phyloP scores from a whole-genome alignment of 2,797 vertebrate genomes.

The Lutjanus campechanus region DNA sequence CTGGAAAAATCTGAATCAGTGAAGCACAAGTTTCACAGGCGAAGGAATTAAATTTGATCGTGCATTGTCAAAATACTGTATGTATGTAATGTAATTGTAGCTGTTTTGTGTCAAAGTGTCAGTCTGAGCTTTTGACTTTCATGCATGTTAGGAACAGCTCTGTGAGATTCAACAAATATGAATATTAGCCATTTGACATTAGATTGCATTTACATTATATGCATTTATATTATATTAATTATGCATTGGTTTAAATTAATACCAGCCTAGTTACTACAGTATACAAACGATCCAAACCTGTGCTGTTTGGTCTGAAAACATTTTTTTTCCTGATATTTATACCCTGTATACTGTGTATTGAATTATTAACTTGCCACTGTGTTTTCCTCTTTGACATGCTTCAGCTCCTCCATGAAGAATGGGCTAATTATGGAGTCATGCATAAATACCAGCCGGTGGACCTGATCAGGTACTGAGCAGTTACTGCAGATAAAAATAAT shows the following conservation, averaged over 20 bases:
- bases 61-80: not conserved
- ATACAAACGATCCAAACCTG: not conserved
- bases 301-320: not conserved
- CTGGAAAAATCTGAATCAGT: too few species aligned
- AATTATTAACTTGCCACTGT: not conserved
- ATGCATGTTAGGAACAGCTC: too few species aligned
- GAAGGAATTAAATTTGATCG: not conserved
- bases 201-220: not conserved
- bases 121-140: too few species aligned
- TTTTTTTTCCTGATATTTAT: not conserved
- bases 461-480: constrained; percentile 91
- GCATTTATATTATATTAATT: not conserved
- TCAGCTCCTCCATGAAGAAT: constrained; percentile 95
- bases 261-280: not conserved
- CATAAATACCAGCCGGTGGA: constrained; percentile 97
- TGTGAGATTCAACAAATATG: not conserved
- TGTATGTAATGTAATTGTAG: not conserved
- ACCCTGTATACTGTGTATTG: not conserved
- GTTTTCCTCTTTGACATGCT: constrained; percentile 26
- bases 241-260: not conserved
- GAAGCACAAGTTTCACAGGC: not conserved
- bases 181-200: not conserved
- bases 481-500: not conserved
- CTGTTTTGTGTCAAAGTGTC: too few species aligned
- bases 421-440: constrained; percentile 97